Evolutionary conservation across 2,797 vertebrate genomes (phyloP), one percentile per base, ranked within the genome.

Genomic region (Fundulus diaphanus): DNA sequence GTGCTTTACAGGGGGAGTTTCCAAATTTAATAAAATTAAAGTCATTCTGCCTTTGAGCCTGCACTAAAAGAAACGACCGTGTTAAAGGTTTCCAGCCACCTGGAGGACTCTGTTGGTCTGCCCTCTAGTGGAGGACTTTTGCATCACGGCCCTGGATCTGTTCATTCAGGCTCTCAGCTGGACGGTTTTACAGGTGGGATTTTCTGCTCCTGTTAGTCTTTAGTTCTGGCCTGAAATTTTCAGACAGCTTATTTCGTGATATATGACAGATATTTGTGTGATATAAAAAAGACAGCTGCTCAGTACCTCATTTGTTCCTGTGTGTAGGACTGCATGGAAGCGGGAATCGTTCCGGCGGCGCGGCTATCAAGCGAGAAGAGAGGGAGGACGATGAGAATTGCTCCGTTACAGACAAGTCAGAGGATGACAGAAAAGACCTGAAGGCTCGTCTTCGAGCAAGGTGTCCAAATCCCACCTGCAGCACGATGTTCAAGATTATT

Each of bases 351-450:
- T 94, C 95, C 0, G 89, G 89, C 42, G 84, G 89, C 1, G 68
- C 94, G 0, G 96, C 97, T 24, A 96, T 99, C 85, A 99, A 99
- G 90, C 93, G 96, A 61, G 98, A 99, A 83, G 96, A 96, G 59
- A 97, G 96, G 89, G 98, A 99, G 52, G 98, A 99, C 0, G 97
- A 99, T 2, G 98, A 99, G 84, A 97, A 97, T 85, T 91, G 96
- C 0, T 97, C 96, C 0, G 83, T 96, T 42, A 96, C 93, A 0
- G 97, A 99, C 87, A 95, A 96, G 84, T 97, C 97, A 0, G 98
- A 99, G 20, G 98, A 99, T 48, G 97, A 99, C 81, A 97, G 95
- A 92, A 99, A 97, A 91, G 98, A 99, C 51, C 90, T 94, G 82
- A 98, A 97, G 82, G 88, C 92, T 16, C 95, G 93, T 72, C 94